phyloP scores from a whole-genome alignment of 2,888 invertebrate species.

The Melinaea marsaeus region DNA sequence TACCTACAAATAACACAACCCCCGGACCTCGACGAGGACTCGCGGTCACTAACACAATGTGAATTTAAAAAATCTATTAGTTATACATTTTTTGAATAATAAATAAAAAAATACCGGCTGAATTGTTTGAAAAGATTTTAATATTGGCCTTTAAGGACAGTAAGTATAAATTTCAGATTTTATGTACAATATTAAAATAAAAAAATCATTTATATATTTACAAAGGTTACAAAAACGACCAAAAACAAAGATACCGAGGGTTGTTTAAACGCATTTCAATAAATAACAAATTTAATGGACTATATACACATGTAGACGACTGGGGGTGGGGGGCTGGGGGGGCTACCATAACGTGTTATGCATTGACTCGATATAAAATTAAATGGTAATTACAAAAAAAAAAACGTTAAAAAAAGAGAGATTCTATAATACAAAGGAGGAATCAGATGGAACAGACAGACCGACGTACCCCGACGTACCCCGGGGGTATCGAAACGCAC shows the following conservation, averaged over 20 bases:
- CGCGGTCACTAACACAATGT: no score
- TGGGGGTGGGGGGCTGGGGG: background rate
- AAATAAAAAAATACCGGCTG: background rate
- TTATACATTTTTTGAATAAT: background rate
- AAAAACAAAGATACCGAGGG: constrained; percentile 38
- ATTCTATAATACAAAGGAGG: constrained; percentile 52
- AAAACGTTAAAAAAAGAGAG: constrained; percentile 40
- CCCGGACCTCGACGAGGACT: constrained; percentile 47
- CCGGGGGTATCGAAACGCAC: background rate
- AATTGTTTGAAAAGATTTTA: no score
- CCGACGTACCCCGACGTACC: constrained; percentile 15
- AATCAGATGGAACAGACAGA: constrained; percentile 66
- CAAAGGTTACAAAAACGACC: constrained; percentile 36
- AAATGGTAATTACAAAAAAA: constrained; percentile 16
- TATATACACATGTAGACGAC: constrained; percentile 35
- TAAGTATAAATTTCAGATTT: constrained; percentile 7
- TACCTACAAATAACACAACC: constrained; percentile 74
- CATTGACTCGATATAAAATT: background rate
- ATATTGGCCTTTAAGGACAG: no score
- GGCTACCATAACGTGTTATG: no score
- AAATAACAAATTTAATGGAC: constrained; percentile 36
- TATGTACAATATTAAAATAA: constrained; percentile 48
- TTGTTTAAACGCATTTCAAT: constrained; percentile 33
- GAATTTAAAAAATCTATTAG: no score
- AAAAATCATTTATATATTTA: constrained; percentile 49